Base-by-base conservation (phyloP, 1,140 invertebrate genomes). In the Brachionus koreanus region DNA sequence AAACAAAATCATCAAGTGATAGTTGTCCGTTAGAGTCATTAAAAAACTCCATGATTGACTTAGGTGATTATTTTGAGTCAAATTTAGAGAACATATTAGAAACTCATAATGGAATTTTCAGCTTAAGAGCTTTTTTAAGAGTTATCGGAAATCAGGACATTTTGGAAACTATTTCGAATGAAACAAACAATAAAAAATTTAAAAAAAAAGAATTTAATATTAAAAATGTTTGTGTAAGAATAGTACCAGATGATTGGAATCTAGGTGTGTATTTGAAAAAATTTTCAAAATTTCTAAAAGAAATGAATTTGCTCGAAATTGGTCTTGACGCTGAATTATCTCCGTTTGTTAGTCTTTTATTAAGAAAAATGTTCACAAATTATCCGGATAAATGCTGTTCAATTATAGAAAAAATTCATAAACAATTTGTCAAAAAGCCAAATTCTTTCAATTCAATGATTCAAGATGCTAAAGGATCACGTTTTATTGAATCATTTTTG, bases 401-500 rank as follows among this genome's bases (percentile, higher is more conserved):
- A 13, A 23, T 42, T 9, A 16, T 61, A 10, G 33, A 39, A 6
- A 79, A 37, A 42, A 79, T 79, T 79, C 49, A 79, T 19, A 61
- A 57, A n/a, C 76, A 79, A 61, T 79, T 79, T 79, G 61, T 49
- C 29, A 65, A 65, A 79, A 79, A 79, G 57, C 33, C 49, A 0
- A 61, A 57, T 39, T 79, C 76, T 19, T 79, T 79, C 57, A 37
- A 61, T 65, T 61, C 76, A 29, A 79, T 79, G 76, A 79, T 79
- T 39, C 76, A 79, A 61, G 76, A 79, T 35, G 33, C 49, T 12
- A 79, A 61, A 35, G 76, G 76, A 35, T 79, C 76, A 2, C 76
- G 76, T 61, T 79, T 79, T 49, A 65, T 79, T 43, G 76, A 79
- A 63, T 61, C 76, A n/a, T 79, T 61, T 79, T 43, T 79, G 6